phyloP scores from a whole-genome alignment of 2,888 invertebrate species.

The Lobophora halterata region DNA sequence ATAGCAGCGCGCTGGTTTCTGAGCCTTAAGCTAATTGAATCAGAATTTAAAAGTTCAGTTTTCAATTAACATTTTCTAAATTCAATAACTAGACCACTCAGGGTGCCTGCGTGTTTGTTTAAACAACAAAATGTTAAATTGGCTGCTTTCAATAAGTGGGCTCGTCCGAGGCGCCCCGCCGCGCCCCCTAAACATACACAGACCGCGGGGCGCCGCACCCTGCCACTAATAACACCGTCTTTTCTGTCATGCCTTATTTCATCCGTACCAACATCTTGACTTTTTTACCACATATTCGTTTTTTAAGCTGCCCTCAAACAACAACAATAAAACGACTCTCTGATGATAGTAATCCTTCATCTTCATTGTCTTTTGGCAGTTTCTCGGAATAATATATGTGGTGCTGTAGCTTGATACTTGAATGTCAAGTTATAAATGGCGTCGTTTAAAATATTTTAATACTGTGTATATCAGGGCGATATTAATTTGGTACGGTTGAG shows the following conservation, averaged over 20 bases:
- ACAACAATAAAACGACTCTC: slow-evolving; percentile 73
- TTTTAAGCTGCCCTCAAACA: slow-evolving; percentile 67
- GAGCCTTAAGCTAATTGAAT: no score
- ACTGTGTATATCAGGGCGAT: slow-evolving; percentile 76
- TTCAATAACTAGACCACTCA: slow-evolving; percentile 58
- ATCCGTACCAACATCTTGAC: slow-evolving; percentile 65
- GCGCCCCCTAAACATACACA: slow-evolving; percentile 75
- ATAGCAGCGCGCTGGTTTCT: no score
- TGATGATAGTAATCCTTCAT: slow-evolving; percentile 80
- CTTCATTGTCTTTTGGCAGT: slow-evolving; percentile 80
- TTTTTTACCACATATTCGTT: slow-evolving; percentile 66
- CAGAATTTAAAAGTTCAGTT: slow-evolving; percentile 16
- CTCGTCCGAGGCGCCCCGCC: slow-evolving; percentile 54
- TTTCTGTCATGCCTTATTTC: slow-evolving; percentile 76
- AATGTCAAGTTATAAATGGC: slow-evolving; percentile 79
- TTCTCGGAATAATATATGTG: slow-evolving; percentile 79
- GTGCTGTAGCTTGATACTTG: slow-evolving; percentile 72
- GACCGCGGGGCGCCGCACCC: slow-evolving; percentile 77
- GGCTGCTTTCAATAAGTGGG: slow-evolving; percentile 71
- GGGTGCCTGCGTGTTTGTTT: slow-evolving; percentile 59
- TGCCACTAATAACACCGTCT: slow-evolving; percentile 74
- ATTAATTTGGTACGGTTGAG: slow-evolving; percentile 79
- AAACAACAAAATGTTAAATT: slow-evolving; percentile 72
- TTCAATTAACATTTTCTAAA: slow-evolving; percentile 34
- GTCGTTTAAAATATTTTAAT: slow-evolving; percentile 80